Percentiles rank a stretch among this genome's conserved stretches.
These are phyloP conservation scores for Zhuqinia jingwanae DNA, from an alignment of 2,888 invertebrate genomes.

Conservation along the genomic window DNA sequence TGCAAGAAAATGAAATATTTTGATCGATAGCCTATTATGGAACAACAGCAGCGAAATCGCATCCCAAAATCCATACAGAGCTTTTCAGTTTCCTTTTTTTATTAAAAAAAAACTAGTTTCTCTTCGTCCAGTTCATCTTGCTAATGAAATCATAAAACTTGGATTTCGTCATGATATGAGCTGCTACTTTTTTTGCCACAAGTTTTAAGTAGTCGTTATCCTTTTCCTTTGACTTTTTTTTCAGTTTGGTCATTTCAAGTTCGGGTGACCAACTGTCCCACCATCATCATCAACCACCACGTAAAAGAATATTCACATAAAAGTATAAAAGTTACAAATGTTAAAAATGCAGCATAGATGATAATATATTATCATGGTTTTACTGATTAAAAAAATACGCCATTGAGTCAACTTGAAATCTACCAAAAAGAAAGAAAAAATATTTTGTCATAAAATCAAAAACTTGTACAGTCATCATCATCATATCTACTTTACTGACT, in stretches of 20 bases:
- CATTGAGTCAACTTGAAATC: neutral
- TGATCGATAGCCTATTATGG: constrained; percentile 42
- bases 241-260: no score
- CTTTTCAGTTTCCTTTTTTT: no score
- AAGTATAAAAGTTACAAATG: neutral
- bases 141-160: constrained; percentile 22
- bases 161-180: neutral
- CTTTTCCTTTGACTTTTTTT: no score
- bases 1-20: neutral
- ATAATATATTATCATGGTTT: constrained; percentile 2
- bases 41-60: neutral
- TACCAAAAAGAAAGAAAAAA: neutral
- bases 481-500: neutral
- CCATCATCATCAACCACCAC: neutral
- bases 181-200: neutral
- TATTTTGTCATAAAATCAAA: neutral
- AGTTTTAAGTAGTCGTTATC: neutral
- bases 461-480: neutral
- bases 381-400: neutral
- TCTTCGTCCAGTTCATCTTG: neutral
- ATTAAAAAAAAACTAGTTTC: neutral
- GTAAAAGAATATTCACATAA: no score
- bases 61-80: neutral
- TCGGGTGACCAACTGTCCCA: no score
- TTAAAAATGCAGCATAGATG: no score